phyloP scores from a whole-genome alignment of 1,140 invertebrate genomes.

The Drosophila sechellia region DNA sequence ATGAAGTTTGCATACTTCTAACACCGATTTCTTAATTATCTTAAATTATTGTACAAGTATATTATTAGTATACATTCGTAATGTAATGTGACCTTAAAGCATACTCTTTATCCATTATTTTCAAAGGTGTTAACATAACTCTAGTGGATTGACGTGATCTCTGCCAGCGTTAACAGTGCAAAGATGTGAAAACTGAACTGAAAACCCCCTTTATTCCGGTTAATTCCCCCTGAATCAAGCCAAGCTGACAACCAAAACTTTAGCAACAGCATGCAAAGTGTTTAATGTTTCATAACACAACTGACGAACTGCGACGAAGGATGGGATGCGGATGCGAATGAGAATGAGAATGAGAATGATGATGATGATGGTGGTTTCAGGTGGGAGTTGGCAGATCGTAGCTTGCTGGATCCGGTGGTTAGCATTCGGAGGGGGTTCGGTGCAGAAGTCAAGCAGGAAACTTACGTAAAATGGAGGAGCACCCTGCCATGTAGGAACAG shows the following conservation, averaged over 20 bases:
- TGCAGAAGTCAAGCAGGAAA: constrained; percentile 42
- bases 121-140: not conserved
- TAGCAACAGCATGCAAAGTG: constrained; percentile 63
- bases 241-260: constrained; percentile 35
- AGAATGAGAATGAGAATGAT: too few relatives aligned
- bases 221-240: not conserved
- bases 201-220: not conserved
- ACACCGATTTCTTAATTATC: too few relatives aligned
- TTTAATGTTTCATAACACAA: constrained; percentile 78
- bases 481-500: not conserved
- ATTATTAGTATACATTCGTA: too few relatives aligned
- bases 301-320: constrained; percentile 10
- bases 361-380: not conserved
- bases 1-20: too few relatives aligned
- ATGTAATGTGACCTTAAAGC: not conserved
- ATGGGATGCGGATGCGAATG: not conserved
- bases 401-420: not conserved
- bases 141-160: not conserved
- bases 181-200: too few relatives aligned
- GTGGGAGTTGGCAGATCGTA: not conserved
- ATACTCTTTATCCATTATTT: not conserved
- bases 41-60: too few relatives aligned
- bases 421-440: not conserved
- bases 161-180: too few relatives aligned
- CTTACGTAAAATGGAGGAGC: not conserved